Conservation (phyloP, 2,113 vertebrate genomes). For the Leptobrachium ailaonicum region DNA sequence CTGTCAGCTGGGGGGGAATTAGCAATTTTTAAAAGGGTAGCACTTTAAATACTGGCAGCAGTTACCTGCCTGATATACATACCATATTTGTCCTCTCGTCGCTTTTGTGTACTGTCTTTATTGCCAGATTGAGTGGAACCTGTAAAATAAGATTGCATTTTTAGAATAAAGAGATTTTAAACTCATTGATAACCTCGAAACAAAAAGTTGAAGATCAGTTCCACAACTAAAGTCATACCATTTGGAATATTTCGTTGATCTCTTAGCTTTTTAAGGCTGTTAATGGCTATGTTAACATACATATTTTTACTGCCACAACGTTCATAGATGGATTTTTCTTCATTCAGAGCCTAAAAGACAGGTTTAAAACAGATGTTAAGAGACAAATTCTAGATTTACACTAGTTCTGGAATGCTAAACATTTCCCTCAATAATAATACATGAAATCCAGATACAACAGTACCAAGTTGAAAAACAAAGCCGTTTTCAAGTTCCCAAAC, state of each 20-base stretch:
- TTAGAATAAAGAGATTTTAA: neutral
- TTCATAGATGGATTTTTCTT: slow-evolving; percentile 76
- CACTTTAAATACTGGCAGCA: too few species aligned
- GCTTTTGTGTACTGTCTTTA: neutral
- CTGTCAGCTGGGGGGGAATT: too few species aligned
- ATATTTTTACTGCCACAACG: slow-evolving; percentile 75
- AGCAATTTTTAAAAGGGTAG: too few species aligned
- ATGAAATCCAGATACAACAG: too few species aligned
- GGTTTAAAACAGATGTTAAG: neutral
- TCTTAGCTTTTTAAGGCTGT: slow-evolving; percentile 76
- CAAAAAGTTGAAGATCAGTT: neutral
- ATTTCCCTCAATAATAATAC: too few species aligned
- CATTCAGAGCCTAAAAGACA: slow-evolving; percentile 67
- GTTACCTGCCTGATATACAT: slow-evolving; percentile 9
- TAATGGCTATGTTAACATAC: slow-evolving; percentile 77
- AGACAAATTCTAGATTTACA: neutral
- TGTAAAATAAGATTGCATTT: neutral
- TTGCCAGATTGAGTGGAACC: neutral
- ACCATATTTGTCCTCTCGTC: slow-evolving; percentile 44
- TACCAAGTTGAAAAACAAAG: too few species aligned
- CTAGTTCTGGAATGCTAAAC: neutral
- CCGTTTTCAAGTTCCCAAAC: too few species aligned
- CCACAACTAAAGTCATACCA: slow-evolving; percentile 54
- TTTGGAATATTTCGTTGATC: slow-evolving; percentile 60
- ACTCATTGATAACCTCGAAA: neutral